Percentiles rank a stretch among this genome's conserved stretches.
phyloP scores from a whole-genome alignment of 2,113 vertebrate species.

The Galemys pyrenaicus region DNA sequence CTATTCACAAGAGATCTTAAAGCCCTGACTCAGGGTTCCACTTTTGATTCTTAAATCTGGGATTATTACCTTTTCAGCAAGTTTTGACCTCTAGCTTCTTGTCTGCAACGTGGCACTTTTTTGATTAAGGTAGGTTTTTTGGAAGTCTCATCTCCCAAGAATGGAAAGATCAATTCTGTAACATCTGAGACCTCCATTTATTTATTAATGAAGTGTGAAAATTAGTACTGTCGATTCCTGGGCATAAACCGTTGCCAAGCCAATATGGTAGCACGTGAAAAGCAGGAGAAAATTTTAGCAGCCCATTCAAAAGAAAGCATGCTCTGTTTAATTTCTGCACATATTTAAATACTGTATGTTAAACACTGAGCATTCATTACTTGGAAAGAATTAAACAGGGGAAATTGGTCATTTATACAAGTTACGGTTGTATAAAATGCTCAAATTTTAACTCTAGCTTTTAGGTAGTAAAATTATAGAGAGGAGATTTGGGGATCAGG shows the following conservation, averaged over 20 bases:
- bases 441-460: not conserved
- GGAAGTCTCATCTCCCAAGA: not conserved
- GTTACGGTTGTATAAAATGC: not conserved
- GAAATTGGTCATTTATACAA: not conserved
- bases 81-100: not conserved
- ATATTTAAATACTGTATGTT: slow-evolving; percentile 39
- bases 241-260: not conserved
- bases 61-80: not conserved
- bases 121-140: not conserved
- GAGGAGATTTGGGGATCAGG: not conserved
- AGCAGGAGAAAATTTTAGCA: not conserved
- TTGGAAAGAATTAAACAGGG: not conserved
- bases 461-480: not conserved
- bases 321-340: not conserved
- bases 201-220: slow-evolving; percentile 51
- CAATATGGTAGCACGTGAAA: not conserved
- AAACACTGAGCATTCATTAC: not conserved
- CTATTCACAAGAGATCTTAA: slow-evolving; percentile 40
- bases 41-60: slow-evolving; percentile 11
- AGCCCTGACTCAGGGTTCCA: not conserved
- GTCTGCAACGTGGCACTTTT: not conserved
- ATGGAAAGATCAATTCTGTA: not conserved
- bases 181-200: not conserved
- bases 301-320: not conserved
- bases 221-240: not conserved